Evolutionary conservation across 53 echinoderm and acorn worm species (phyloP).

Genomic region (Mesocentrotus franciscanus): DNA sequence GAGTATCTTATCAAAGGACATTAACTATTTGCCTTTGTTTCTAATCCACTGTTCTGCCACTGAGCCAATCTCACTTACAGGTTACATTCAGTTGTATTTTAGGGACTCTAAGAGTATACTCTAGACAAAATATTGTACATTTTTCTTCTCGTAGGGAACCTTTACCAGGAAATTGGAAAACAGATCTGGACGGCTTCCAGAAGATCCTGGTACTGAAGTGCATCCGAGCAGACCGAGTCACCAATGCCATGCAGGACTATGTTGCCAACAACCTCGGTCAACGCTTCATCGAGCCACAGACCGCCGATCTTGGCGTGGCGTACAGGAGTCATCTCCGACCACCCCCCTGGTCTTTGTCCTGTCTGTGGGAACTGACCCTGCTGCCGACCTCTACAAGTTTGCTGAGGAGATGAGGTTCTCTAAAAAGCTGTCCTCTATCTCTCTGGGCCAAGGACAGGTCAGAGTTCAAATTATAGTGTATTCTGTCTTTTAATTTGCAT

Average conservation of each 20-base stretch:
- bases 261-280: conserved; percentile 91
- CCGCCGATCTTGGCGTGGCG: conserved; percentile 91
- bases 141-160: conserved; percentile 67
- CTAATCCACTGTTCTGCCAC: neutral
- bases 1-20: no score
- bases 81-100: neutral
- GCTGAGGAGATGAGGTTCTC: conserved; percentile 99
- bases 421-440: conserved; percentile 94
- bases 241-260: conserved; percentile 99
- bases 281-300: conserved; percentile 98
- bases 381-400: conserved; percentile 98
- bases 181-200: conserved; percentile 93
- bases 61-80: neutral
- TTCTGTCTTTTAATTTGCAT: neutral
- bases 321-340: conserved; percentile 93
- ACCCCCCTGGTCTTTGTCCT: conserved; percentile 94
- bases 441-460: conserved; percentile 98
- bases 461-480: neutral
- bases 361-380: conserved; percentile 96
- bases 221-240: conserved; percentile 95
- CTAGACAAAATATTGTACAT: neutral
- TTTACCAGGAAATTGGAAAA: conserved; percentile 92
- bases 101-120: neutral
- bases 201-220: conserved; percentile 94
- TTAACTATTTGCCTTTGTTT: neutral